Conservation (phyloP, 2,888 invertebrate species). For the Dioctria linearis region DNA sequence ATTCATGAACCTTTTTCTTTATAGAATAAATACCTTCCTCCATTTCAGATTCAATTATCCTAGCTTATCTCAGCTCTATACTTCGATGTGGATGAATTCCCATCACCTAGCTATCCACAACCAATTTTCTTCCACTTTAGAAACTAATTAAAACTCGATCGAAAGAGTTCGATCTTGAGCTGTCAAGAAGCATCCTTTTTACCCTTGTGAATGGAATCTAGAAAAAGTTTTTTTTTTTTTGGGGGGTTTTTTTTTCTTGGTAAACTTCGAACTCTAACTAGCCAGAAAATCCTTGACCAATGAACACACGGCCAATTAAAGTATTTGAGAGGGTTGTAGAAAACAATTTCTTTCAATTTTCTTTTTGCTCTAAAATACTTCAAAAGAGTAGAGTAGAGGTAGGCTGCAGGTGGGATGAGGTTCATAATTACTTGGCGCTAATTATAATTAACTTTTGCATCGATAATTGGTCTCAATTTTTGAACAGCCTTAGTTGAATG, state of each 20-base stretch:
- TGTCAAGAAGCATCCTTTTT: conserved; percentile 6
- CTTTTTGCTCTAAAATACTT: conserved; percentile 16
- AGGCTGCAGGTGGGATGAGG: background rate
- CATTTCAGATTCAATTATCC: conserved; percentile 20
- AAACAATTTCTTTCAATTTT: background rate
- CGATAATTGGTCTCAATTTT: conserved; percentile 25
- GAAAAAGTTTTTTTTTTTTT: background rate
- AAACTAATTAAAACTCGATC: conserved; percentile 53
- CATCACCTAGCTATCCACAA: background rate
- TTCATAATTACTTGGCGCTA: background rate
- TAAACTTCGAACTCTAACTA: background rate
- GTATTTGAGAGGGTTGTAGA: background rate
- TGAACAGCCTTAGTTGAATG: background rate
- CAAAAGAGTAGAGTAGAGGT: background rate
- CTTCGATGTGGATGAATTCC: background rate
- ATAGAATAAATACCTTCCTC: background rate
- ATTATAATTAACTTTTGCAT: conserved; percentile 20
- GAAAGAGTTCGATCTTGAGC: conserved; percentile 33
- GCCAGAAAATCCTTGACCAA: background rate
- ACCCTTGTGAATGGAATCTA: background rate
- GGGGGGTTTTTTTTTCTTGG: background rate
- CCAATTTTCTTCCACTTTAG: conserved; percentile 48
- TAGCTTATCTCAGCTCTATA: background rate
- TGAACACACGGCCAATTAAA: conserved; percentile 23
- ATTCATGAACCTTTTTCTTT: background rate